Evolutionary conservation across 1,140 invertebrate genomes (phyloP).

Genomic region (Meloidogyne exigua): DNA sequence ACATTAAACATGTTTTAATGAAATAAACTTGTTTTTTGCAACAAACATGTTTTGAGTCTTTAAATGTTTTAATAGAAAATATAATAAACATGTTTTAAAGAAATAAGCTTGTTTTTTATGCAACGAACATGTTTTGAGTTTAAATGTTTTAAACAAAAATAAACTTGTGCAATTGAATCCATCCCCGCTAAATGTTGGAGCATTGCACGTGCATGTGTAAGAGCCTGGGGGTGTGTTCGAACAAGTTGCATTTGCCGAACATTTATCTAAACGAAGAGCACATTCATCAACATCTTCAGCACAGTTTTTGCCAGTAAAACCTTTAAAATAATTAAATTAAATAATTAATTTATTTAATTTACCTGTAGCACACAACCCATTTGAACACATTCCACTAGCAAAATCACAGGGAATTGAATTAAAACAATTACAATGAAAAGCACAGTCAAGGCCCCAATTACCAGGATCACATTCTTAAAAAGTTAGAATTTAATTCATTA

Average conservation of each 20-base stretch:
- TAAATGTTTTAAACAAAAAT: neutral
- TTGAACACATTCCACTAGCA: conserved; percentile 52
- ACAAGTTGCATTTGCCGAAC: conserved; percentile 45
- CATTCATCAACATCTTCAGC: conserved; percentile 55
- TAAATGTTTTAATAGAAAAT: no score
- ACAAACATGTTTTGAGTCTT: no score
- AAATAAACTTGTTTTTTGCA: neutral
- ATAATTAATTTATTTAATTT: conserved; percentile 25
- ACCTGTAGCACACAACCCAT: conserved; percentile 42
- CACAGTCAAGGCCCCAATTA: conserved; percentile 57
- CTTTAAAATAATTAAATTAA: conserved; percentile 26
- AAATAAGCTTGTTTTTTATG: no score
- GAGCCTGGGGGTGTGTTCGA: conserved; percentile 38
- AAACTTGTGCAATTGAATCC: conserved; percentile 48
- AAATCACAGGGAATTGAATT: conserved; percentile 56
- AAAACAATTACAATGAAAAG: conserved; percentile 49
- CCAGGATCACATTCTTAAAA: conserved; percentile 53
- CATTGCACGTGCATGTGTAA: conserved; percentile 45
- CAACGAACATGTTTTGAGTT: neutral
- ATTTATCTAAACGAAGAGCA: conserved; percentile 33
- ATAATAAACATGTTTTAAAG: no score
- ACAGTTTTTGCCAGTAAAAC: conserved; percentile 35
- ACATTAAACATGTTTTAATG: no score
- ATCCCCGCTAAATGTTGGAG: conserved; percentile 35
- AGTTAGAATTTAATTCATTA: neutral